These are phyloP conservation scores for Odontothrips loti DNA, from an alignment of 2,888 invertebrate genomes.

Conservation along the genomic window DNA sequence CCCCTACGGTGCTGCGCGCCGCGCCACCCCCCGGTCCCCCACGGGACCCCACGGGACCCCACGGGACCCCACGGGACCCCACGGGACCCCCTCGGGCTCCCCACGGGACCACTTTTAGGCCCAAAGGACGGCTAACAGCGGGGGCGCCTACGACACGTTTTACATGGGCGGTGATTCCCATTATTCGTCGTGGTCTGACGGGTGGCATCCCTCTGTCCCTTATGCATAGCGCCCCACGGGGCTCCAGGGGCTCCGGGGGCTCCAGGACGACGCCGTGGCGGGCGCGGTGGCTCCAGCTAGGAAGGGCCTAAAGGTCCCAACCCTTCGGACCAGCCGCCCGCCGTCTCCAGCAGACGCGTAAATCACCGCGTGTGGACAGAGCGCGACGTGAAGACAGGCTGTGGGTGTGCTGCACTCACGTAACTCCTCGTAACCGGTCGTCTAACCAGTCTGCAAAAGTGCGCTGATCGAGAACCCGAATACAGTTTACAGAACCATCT, in stretches of 20 bases:
- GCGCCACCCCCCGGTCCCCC: not conserved
- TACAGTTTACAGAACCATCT: no score
- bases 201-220: not conserved
- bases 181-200: not conserved
- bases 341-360: not conserved
- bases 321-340: not conserved
- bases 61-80: not conserved
- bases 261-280: not conserved
- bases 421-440: no score
- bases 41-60: not conserved
- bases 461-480: no score
- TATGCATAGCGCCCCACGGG: not conserved
- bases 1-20: not conserved
- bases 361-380: not conserved
- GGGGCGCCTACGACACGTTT: constrained; percentile 4
- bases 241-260: not conserved
- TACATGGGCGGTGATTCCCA: not conserved
- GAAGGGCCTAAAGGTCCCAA: no score
- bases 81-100: not conserved
- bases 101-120: not conserved
- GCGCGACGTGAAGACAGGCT: no score
- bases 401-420: no score
- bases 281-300: not conserved
- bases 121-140: not conserved
- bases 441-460: no score